Evolutionary conservation across 1,140 invertebrate species (phyloP), one percentile per base, ranked within the genome.

Genomic region (Hyphantria cunea): DNA sequence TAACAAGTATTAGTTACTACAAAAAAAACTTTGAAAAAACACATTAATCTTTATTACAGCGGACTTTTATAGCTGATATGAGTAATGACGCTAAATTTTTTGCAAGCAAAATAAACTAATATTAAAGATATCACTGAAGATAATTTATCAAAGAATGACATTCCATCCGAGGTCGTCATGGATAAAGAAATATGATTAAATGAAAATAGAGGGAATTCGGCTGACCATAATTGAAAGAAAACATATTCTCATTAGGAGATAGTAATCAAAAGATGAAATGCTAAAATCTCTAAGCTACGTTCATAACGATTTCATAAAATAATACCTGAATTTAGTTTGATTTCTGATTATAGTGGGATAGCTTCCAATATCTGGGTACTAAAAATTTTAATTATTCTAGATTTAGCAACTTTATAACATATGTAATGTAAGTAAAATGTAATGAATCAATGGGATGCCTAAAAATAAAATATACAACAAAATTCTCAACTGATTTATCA

Each of bases 41-140:
- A 48, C 34, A 58, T 58, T 32, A 39, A 58, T 58, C 45, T 58
- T 49, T 44, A 58, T 58, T 58, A 49, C 10, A 12, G 9, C 45
- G 10, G 55, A 56, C 53, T 11, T 48, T 58, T 49, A 58, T 37
- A n/a, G 25, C 45, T 58, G 34, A 58, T 49, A 58, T 58, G 44
- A 58, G 8, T 39, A 39, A 58, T 58, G 55, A 49, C 31, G 48
- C 9, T 48, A 48, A 56, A 56, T 44, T 15, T 32, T 14, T 56
- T 45, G 10, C 13, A n/a, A 5, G 11, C 44, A 48, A 56, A n/a
- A 56, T 39, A 49, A 49, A 49, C 34, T 39, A 49, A 58, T 39
- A 49, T 39, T 48, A 49, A 49, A 25, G 45, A 39, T 48, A 49
- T 56, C 47, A 42, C 47, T 56, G 34, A 49, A 48, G 55, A 9